Conservation (phyloP, 2,113 vertebrate species). For the Ciconia stormi region DNA sequence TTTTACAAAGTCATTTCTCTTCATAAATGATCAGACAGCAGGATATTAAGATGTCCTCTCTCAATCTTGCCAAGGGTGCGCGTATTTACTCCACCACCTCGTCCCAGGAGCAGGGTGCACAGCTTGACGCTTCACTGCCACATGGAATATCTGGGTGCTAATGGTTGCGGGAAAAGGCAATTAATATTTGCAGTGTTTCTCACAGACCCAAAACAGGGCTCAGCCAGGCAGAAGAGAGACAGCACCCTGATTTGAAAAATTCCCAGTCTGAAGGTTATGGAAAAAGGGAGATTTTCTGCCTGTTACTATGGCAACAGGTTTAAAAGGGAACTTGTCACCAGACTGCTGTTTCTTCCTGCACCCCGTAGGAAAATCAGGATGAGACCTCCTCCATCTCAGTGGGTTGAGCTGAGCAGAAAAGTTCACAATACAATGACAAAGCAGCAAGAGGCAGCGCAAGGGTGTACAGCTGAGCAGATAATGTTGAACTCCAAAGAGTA, state of each 20-base stretch:
- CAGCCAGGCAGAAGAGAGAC: background rate
- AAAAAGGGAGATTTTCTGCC: constrained; percentile 10
- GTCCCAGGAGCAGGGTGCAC: background rate
- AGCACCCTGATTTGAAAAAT: constrained; percentile 16
- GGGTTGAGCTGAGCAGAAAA: constrained; percentile 9
- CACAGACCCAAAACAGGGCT: background rate
- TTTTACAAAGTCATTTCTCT: background rate
- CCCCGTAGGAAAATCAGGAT: constrained; percentile 24
- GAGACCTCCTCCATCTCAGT: constrained; percentile 29
- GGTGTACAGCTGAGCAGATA: background rate
- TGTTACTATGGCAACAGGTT: constrained; percentile 48
- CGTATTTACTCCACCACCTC: background rate
- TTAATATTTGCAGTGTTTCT: background rate
- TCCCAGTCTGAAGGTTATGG: constrained; percentile 6
- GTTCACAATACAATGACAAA: constrained; percentile 25
- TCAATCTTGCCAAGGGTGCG: background rate
- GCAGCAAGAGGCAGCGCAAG: background rate
- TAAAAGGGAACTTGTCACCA: constrained; percentile 26
- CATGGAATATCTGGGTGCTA: background rate
- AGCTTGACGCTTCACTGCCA: background rate
- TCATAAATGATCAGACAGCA: background rate
- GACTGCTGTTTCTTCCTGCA: constrained; percentile 38
- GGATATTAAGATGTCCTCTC: background rate
- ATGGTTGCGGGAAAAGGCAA: background rate
- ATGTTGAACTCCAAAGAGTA: background rate